Percentiles rank a stretch among this genome's conserved stretches.
These are phyloP conservation scores for Lithobius niger DNA, from an alignment of 1,140 invertebrate genomes.

Conservation along the genomic window DNA sequence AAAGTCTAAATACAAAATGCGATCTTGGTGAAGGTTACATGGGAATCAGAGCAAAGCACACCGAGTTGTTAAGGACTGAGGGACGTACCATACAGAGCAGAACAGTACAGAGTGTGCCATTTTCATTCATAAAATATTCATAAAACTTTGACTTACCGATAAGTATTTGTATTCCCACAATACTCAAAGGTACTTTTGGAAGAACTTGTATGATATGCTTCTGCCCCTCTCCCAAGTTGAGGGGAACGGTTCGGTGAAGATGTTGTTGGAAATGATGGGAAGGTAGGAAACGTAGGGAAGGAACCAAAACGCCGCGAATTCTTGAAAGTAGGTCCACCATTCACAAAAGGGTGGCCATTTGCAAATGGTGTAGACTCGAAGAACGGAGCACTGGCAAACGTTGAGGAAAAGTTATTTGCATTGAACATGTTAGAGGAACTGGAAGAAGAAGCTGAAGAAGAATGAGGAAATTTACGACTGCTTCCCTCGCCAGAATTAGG, in stretches of 20 bases:
- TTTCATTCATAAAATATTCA: too few relatives aligned
- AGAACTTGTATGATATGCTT: background rate
- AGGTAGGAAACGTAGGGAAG: background rate
- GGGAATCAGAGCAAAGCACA: too few relatives aligned
- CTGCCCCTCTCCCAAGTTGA: background rate
- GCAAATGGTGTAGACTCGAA: background rate
- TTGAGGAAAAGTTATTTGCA: background rate
- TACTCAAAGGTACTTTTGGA: conserved; percentile 1
- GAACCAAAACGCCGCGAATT: background rate
- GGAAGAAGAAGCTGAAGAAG: background rate
- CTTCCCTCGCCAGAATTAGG: too few relatives aligned
- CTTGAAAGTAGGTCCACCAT: background rate
- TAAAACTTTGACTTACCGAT: background rate
- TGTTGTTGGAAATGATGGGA: background rate
- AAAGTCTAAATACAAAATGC: too few relatives aligned
- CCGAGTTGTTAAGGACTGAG: too few relatives aligned
- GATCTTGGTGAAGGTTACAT: too few relatives aligned
- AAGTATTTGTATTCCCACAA: background rate
- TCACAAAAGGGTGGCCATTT: background rate
- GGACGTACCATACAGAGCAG: too few relatives aligned
- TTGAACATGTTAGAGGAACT: background rate
- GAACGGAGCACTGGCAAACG: background rate
- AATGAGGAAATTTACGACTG: background rate
- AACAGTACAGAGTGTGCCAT: too few relatives aligned
- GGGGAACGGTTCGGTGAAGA: background rate